A percentile compares a stretch with the other conserved stretches of the same genome.
Conservation (phyloP, 2,797 vertebrate species). For the Brachymystax lenok region DNA sequence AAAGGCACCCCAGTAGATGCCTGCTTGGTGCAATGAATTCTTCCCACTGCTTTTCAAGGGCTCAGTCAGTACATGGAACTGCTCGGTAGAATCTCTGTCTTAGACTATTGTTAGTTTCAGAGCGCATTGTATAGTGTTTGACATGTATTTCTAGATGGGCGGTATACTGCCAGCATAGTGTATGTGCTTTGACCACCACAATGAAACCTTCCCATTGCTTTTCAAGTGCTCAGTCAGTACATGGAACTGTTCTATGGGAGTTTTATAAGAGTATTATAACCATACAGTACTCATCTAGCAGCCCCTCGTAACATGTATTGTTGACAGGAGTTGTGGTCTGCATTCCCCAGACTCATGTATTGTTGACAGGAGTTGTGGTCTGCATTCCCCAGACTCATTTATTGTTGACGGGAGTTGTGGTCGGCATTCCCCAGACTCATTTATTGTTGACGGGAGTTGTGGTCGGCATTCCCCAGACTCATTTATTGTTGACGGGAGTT, state of each 20-base stretch:
- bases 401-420: neutral
- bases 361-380: neutral
- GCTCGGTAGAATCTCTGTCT: no score
- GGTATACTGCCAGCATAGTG: no score
- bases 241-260: neutral
- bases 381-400: neutral
- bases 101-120: no score
- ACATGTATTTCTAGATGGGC: no score
- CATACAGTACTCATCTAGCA: neutral
- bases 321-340: neutral
- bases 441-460: constrained; percentile 1
- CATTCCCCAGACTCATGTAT: neutral
- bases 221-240: neutral
- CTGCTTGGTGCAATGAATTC: neutral
- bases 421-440: neutral
- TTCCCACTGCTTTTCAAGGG: neutral
- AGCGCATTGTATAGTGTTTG: no score
- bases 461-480: neutral
- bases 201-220: neutral
- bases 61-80: neutral
- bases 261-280: neutral
- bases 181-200: no score
- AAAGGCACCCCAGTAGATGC: neutral
- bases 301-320: neutral
- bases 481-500: neutral